Evolutionary conservation across 1,140 invertebrate species (phyloP).

Genomic region (Phenacoccus solenopsis): DNA sequence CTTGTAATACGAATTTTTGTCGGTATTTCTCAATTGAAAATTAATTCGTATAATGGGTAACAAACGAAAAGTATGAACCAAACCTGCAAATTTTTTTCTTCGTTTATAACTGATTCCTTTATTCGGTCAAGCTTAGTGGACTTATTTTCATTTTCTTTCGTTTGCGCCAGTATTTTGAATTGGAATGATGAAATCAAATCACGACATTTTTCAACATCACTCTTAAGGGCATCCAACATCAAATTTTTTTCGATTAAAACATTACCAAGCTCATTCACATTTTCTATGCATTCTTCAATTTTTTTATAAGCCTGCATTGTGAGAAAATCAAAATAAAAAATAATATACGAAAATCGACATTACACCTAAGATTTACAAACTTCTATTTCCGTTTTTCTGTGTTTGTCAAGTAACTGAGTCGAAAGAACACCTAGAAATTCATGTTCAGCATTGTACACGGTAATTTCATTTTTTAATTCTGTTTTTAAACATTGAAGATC

Average conservation of each 20-base stretch:
- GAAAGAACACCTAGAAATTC: no score
- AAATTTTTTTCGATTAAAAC: slow-evolving; percentile 1
- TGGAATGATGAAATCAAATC: neutral
- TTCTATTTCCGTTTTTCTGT: no score
- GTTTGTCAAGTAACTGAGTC: no score
- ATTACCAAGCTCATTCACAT: neutral
- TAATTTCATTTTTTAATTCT: no score
- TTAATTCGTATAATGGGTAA: neutral
- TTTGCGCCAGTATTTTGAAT: neutral
- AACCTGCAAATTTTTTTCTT: neutral
- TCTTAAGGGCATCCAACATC: neutral
- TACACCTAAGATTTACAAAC: no score
- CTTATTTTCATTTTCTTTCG: neutral
- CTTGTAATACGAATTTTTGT: no score
- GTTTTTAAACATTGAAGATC: no score
- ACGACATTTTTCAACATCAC: neutral
- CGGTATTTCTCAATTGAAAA: no score
- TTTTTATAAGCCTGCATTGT: neutral
- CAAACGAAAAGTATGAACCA: neutral
- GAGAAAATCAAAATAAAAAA: no score
- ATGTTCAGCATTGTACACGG: no score
- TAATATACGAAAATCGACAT: no score
- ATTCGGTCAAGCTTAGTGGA: neutral
- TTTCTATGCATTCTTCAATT: neutral
- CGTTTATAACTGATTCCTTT: neutral